These are phyloP conservation scores for Neodiprion pinetum DNA, from an alignment of 1,140 invertebrate genomes.

Conservation along the genomic window DNA sequence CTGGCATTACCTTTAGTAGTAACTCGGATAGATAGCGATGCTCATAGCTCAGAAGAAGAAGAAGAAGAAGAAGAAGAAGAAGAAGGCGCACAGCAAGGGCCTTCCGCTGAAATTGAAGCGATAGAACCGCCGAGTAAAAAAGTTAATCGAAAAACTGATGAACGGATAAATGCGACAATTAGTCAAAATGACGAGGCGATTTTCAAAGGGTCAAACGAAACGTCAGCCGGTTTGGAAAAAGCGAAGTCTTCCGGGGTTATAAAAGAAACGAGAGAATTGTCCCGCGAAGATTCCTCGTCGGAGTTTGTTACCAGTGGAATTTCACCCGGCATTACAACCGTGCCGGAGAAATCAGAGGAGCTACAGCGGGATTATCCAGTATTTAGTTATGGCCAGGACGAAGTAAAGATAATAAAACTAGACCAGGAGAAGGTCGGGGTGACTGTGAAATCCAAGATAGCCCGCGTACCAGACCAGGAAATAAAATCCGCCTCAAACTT, in stretches of 20 bases:
- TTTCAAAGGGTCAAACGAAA: background rate
- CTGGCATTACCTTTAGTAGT: slow-evolving; percentile 5
- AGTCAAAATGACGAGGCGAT: background rate
- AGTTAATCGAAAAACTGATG: background rate
- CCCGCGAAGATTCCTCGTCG: slow-evolving; percentile 25
- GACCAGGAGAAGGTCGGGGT: slow-evolving; percentile 29
- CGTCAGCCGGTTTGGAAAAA: background rate
- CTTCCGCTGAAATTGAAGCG: background rate
- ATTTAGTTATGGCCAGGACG: slow-evolving; percentile 41
- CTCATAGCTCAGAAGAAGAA: background rate
- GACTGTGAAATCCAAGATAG: slow-evolving; percentile 13
- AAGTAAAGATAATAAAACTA: slow-evolving; percentile 61
- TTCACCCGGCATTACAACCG: background rate
- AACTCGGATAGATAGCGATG: background rate
- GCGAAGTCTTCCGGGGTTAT: slow-evolving; percentile 23
- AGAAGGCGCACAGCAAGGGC: background rate
- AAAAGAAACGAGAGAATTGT: slow-evolving; percentile 35
- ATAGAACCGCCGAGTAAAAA: too few relatives aligned
- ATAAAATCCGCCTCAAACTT: slow-evolving; percentile 20
- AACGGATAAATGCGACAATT: background rate
- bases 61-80: background rate
- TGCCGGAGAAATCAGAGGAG: slow-evolving; percentile 38
- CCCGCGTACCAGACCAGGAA: slow-evolving; percentile 7
- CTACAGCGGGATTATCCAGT: slow-evolving; percentile 44
- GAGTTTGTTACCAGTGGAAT: background rate